Base-by-base conservation (phyloP, 2,113 vertebrate species). In the Channa argus region DNA sequence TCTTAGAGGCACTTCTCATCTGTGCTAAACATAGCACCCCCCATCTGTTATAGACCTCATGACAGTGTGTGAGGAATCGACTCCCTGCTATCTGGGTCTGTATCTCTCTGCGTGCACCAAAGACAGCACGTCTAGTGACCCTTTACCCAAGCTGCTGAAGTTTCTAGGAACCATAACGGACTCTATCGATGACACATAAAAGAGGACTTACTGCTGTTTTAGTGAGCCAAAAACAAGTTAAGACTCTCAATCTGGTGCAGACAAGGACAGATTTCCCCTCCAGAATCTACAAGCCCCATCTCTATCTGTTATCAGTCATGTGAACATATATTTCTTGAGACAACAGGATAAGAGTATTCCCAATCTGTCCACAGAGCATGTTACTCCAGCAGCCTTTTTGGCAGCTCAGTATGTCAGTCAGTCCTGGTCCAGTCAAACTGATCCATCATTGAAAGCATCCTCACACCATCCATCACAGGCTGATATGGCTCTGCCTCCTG, bases 31-130 rank as follows among this genome's bases (percentile, higher is more conserved):
- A 83, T 85, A 83, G 81, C 68, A 65, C 12, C 64, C 56, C 65
- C 68, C 80, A 81, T 88, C 84, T 87, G 86, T 85, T 85, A 63
- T 78, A 80, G 80, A 82, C 79, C 66, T 87, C 44, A 64, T 79
- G 84, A 79, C 74, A 69, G 58, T 71, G 76, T 63, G 76, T 74
- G 65, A 82, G 61, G 53, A 85, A 83, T 86, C 65, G 47, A 75
- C 85, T 84, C 37, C 6, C 41, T 37, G 76, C 75, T 79, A 83
- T 90, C 84, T 86, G 62, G 78, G 78, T 79, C 84, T 89, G 64
- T 53, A 54, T 85, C 67, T 75, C 51, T 49, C 47, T 71, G 52
- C 64, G 61, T 59, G 46, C 63, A 44, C 58, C 53, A 66, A 62
- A 72, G 55, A 83, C 24, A 2, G 6, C 68, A 77, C 66, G 77